phyloP scores from a whole-genome alignment of 2,797 vertebrate genomes.

The Podarcis siculus region DNA sequence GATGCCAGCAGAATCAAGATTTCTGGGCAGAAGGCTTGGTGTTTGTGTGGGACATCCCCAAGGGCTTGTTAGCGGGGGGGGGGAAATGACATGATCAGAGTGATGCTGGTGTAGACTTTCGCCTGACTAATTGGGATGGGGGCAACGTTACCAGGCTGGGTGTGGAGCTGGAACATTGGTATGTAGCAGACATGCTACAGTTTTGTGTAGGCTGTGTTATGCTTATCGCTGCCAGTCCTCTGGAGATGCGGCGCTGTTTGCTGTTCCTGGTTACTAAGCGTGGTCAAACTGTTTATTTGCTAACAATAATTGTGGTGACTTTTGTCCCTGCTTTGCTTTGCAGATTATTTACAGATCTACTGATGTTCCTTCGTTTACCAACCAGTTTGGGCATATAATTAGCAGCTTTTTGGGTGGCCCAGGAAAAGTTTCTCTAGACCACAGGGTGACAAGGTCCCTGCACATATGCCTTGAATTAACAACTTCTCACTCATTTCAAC shows the following conservation, averaged over 20 bases:
- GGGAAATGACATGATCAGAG: background rate
- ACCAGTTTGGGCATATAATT: background rate
- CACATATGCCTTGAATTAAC: background rate
- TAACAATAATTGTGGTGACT: background rate
- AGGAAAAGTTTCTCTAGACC: background rate
- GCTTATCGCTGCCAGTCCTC: background rate
- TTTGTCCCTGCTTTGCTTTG: background rate
- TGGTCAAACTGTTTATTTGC: background rate
- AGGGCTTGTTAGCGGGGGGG: background rate
- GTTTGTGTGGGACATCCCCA: background rate
- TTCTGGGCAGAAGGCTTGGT: conserved; percentile 12
- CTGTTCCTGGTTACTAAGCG: background rate
- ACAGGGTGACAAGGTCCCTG: background rate
- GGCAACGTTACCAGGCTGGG: background rate
- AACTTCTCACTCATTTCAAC: background rate
- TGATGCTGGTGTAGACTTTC: background rate
- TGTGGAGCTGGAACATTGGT: background rate
- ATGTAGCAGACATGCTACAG: background rate
- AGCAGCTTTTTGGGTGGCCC: background rate
- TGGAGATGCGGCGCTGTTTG: background rate
- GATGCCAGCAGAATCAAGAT: background rate
- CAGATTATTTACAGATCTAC: background rate
- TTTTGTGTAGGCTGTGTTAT: background rate
- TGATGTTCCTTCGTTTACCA: background rate
- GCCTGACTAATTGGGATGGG: conserved; percentile 22